phyloP scores from a whole-genome alignment of 1,140 invertebrate species.

The Lepidurus arcticus region DNA sequence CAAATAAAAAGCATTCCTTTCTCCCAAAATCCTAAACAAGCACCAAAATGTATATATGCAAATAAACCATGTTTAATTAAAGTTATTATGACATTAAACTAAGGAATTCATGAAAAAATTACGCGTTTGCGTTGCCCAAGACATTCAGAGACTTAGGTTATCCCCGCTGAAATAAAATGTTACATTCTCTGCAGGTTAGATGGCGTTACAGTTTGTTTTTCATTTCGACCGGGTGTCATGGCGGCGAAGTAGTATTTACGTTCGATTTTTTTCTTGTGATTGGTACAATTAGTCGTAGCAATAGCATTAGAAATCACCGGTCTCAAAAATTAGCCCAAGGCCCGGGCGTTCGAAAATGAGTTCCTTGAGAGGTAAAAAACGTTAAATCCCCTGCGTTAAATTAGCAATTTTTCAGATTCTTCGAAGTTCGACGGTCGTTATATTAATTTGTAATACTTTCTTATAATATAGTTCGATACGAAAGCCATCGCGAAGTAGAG shows the following conservation, averaged over 20 bases:
- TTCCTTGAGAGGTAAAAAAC: too few species aligned
- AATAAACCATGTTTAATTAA: not conserved
- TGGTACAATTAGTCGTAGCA: not conserved
- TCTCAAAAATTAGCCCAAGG: not conserved
- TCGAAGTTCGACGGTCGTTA: not conserved
- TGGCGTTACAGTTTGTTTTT: not conserved
- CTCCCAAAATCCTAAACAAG: not conserved
- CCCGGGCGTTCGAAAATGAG: too few species aligned
- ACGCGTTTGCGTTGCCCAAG: not conserved
- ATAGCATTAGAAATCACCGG: not conserved
- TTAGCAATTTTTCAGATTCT: not conserved
- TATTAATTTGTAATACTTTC: not conserved
- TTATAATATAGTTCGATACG: not conserved
- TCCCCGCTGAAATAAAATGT: too few species aligned
- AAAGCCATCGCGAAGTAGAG: conserved; percentile 3
- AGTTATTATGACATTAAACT: not conserved
- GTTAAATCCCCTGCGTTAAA: not conserved
- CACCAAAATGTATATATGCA: not conserved
- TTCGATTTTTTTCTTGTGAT: conserved; percentile 7
- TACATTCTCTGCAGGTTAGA: not conserved
- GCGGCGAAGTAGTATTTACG: not conserved
- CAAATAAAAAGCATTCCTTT: conserved; percentile 20
- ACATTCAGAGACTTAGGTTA: not conserved
- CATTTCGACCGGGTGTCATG: not conserved
- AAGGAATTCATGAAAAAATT: not conserved